phyloP scores from a whole-genome alignment of 2,888 invertebrate genomes.

The Deilephila porcellus region DNA sequence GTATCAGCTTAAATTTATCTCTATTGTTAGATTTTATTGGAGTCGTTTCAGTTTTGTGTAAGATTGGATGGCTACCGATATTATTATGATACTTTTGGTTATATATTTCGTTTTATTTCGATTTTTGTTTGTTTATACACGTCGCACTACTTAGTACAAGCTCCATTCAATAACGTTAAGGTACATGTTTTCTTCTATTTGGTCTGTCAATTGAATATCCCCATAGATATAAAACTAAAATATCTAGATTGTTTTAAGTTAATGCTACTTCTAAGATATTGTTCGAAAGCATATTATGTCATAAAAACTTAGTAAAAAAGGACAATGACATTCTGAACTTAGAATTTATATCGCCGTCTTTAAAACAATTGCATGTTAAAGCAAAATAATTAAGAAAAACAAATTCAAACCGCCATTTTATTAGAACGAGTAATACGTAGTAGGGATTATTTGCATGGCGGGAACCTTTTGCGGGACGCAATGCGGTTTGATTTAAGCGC shows the following conservation, averaged over 20 bases:
- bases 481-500: conserved; percentile 30
- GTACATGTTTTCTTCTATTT: too few relatives aligned
- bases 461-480: conserved; percentile 23
- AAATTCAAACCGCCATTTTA: not conserved
- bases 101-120: too few relatives aligned
- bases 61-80: not conserved
- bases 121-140: too few relatives aligned
- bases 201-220: too few relatives aligned
- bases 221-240: too few relatives aligned
- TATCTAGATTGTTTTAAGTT: too few relatives aligned
- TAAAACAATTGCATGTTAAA: not conserved
- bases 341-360: not conserved
- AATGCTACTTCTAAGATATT: too few relatives aligned
- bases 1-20: conserved; percentile 18
- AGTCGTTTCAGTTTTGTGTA: not conserved
- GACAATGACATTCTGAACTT: too few relatives aligned
- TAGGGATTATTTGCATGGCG: conserved; percentile 13
- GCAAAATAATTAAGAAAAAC: not conserved
- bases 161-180: too few relatives aligned
- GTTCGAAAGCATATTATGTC: too few relatives aligned
- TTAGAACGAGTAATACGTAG: not conserved
- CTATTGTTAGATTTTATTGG: conserved; percentile 1
- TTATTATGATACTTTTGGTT: not conserved
- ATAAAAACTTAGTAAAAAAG: too few relatives aligned
- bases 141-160: too few relatives aligned